Base-by-base conservation (phyloP, 2,888 invertebrate genomes). In the Apodemia zela region DNA sequence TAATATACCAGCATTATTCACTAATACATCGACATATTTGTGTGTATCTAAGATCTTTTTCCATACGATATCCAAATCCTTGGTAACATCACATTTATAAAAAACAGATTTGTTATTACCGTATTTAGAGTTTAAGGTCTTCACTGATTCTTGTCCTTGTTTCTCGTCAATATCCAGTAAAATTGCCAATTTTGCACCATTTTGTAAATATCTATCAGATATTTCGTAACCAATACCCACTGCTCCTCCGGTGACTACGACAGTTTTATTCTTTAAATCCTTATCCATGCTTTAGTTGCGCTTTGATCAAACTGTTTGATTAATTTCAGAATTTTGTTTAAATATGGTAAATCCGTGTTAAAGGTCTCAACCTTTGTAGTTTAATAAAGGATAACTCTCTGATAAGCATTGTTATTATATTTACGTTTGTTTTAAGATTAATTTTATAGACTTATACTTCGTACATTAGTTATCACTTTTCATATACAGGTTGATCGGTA, bases 1-100 rank as follows among this genome's bases (percentile, higher is more conserved):
- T 1, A 79, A 62, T 45, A 92, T 78, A 11, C 89, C 91, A 51
- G 91, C 91, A 60, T 87, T 92, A 66, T 92, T 92, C 1, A 92
- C 75, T 7, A 92, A 71, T 3, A 91, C 75, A 67, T 92, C 89
- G 3, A 93, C 72, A 62, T 73, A 72, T 66, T 86, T 85, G 71
- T 85, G 87, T 0, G 69, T 70, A 13, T 73, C 70, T 3, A 79
- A 68, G 3, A 82, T 70, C 68, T 77, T 75, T 54, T 84, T 81
- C 35, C 82, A 87, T 6, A 88, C 80, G 0, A 60, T 63, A 76
- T 88, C 85, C 58, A 93, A 71, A 67, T 93, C 86, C 11, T 66
- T 85, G 0, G 87, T 0, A 85, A 93, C 91, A 64, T 93, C 90
- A 61, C 87, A 86, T 65, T 82, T 81, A 42, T 89, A 73, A 71